Evolutionary conservation across 2,888 invertebrate species (phyloP), one percentile per base, ranked within the genome.

Genomic region (Spilosoma lubricipeda): DNA sequence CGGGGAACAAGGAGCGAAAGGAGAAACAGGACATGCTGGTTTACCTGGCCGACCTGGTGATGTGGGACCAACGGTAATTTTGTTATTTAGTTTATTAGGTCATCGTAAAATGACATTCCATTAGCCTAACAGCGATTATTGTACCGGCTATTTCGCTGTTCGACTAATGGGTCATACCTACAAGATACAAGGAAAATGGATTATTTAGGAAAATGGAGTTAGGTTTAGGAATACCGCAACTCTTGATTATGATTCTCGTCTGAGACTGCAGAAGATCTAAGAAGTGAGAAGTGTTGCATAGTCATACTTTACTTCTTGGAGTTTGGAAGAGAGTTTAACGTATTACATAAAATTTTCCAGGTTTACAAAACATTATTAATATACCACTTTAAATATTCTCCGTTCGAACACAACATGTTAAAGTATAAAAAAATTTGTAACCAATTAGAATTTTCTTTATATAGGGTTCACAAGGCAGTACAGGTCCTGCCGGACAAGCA

Each of bases 1-100:
- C 78, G 98, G 98, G 33, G 98, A 98, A 90, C 93, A 97, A 65
- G 98, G 98, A 13, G 91, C 96, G n/a, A 96, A 98, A 89, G 98
- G 98, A 72, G 98, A 98, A 84, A 88, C 95, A 52, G 98, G 98
- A 36, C 94, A 97, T 73, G 96, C 96, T 91, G 98, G 98, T n/a
- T 96, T 97, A 39, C 97, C 97, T 15, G 98, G 98, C 75, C 93
- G 98, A 81, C 97, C 97, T 3, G 98, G 98, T 87, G 97, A 97
- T 89, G 93, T 97, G 72, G 98, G 98, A 80, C 95, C 96, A 77
- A 94, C 97, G 76, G 98, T 98, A 94, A 36, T 18, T 63, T 4
- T 15, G 13, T 59, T 59, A 15, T 63, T 30, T 30, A 2, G 8
- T 63, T 27, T 63, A 30, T 63, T 63, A 27, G 5, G 30, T n/a